Evolutionary conservation across 1,140 invertebrate species (phyloP).

Genomic region (Meteorus sp.): DNA sequence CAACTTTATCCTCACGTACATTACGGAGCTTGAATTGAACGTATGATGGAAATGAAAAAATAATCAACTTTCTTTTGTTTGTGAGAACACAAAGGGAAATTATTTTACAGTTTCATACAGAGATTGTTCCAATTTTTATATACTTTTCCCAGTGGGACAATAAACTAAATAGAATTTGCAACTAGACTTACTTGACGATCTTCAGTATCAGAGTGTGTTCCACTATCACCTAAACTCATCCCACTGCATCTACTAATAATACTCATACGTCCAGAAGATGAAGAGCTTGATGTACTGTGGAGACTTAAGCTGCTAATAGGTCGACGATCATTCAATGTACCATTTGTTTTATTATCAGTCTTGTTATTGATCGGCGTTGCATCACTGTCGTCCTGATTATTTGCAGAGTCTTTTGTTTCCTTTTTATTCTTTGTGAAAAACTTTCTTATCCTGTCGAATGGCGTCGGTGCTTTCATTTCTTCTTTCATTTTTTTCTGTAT

Average conservation of each 20-base stretch:
- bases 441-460: constrained; percentile 76
- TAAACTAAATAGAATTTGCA: constrained; percentile 7
- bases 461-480: constrained; percentile 71
- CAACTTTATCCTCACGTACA: constrained; percentile 42
- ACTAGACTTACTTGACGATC: constrained; percentile 66
- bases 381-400: constrained; percentile 33
- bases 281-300: constrained; percentile 72
- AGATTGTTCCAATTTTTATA: too few species aligned
- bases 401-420: constrained; percentile 44
- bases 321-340: constrained; percentile 54
- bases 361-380: constrained; percentile 35
- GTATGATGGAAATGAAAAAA: background rate
- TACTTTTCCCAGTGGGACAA: too few species aligned
- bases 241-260: constrained; percentile 74
- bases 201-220: constrained; percentile 81
- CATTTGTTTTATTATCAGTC: constrained; percentile 35
- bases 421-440: constrained; percentile 71
- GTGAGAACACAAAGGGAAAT: too few species aligned
- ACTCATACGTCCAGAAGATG: constrained; percentile 77
- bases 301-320: constrained; percentile 75
- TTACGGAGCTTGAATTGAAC: constrained; percentile 40
- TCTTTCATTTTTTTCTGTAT: constrained; percentile 77
- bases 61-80: background rate
- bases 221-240: constrained; percentile 78
- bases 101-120: too few species aligned